Conservation (phyloP, 2,888 invertebrate genomes). For the Scrobipalpa atriplicella region DNA sequence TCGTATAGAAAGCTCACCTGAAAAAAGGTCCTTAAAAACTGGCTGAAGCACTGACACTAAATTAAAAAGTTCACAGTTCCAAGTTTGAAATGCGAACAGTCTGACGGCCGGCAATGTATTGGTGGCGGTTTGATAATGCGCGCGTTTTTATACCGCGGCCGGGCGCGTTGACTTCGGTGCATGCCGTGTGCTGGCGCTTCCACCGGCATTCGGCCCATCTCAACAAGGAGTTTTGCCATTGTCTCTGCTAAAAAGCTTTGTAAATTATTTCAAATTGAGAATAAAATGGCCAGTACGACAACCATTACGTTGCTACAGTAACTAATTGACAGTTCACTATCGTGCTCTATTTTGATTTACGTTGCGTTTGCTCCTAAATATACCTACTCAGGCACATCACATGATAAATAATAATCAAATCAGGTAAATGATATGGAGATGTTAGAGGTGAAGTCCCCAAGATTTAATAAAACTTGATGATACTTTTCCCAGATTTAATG, state of each 20-base stretch:
- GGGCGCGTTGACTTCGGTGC: constrained; percentile 58
- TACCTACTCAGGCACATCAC: too few relatives aligned
- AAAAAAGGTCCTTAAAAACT: constrained; percentile 63
- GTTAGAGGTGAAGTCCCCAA: too few relatives aligned
- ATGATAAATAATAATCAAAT: too few relatives aligned
- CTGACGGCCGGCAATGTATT: constrained; percentile 76
- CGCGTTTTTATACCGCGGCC: constrained; percentile 70
- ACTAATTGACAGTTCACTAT: too few relatives aligned
- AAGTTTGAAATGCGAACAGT: constrained; percentile 66
- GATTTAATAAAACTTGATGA: too few relatives aligned
- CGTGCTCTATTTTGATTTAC: too few relatives aligned
- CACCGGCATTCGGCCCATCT: constrained; percentile 43
- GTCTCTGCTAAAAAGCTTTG: background rate
- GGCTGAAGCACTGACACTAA: constrained; percentile 68
- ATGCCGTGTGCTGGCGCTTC: constrained; percentile 48
- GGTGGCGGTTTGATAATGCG: constrained; percentile 66
- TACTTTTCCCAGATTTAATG: too few relatives aligned
- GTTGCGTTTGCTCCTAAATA: too few relatives aligned
- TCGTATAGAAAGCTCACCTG: constrained; percentile 65
- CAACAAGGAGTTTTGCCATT: constrained; percentile 41
- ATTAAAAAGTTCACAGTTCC: constrained; percentile 50
- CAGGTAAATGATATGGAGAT: too few relatives aligned
- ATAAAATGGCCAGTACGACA: too few relatives aligned
- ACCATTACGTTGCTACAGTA: too few relatives aligned
- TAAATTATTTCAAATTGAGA: too few relatives aligned